These are phyloP conservation scores for Fulica atra DNA, from an alignment of 2,113 vertebrate genomes.

Conservation along the genomic window DNA sequence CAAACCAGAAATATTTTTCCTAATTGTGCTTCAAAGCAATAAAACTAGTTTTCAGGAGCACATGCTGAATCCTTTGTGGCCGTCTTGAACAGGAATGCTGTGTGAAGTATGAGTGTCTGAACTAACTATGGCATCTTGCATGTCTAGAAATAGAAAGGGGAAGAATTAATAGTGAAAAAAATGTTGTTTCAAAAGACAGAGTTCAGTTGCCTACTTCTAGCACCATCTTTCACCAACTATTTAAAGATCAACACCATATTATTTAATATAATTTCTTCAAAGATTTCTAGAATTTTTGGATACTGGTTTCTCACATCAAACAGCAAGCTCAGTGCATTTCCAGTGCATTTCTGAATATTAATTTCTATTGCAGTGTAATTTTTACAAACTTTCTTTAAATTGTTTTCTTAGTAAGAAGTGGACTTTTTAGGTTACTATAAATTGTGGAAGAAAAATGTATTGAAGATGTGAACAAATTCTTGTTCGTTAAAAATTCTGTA, in stretches of 20 bases:
- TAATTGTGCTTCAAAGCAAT: background rate
- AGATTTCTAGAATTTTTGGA: background rate
- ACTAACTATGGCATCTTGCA: background rate
- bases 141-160: constrained; percentile 2
- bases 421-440: background rate
- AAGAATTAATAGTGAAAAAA: background rate
- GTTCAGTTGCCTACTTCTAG: background rate
- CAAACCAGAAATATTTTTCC: background rate
- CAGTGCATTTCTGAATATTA: background rate
- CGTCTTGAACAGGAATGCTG: background rate
- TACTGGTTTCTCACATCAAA: background rate
- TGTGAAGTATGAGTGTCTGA: background rate
- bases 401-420: background rate
- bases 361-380: background rate
- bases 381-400: background rate
- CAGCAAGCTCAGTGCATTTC: background rate
- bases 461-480: background rate
- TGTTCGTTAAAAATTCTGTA: background rate
- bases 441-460: background rate
- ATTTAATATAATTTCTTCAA: background rate
- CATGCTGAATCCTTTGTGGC: background rate
- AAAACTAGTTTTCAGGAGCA: background rate
- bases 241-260: background rate
- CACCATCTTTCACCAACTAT: background rate
- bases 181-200: background rate